Conservation (phyloP, 2,888 invertebrate genomes). For the Thera obeliscata region DNA sequence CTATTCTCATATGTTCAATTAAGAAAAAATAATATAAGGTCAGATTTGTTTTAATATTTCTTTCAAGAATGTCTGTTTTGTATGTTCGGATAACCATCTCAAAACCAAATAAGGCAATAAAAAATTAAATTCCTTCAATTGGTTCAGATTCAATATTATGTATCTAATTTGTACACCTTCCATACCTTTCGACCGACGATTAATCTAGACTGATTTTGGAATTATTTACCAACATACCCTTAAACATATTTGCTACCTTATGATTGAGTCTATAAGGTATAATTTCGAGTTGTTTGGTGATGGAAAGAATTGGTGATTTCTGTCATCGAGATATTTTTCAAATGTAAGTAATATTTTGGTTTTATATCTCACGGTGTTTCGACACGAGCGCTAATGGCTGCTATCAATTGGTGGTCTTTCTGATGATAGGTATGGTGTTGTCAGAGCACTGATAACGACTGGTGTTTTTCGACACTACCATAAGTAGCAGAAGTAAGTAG, state of each 20-base stretch:
- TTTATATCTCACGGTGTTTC: constrained; percentile 73
- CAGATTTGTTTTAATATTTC: background rate
- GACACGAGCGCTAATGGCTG: constrained; percentile 74
- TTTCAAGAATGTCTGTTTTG: background rate
- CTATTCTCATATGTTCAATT: no score
- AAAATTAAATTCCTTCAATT: constrained; percentile 50
- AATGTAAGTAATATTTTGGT: constrained; percentile 66
- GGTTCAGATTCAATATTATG: constrained; percentile 71
- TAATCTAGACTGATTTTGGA: constrained; percentile 76
- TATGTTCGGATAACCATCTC: constrained; percentile 30
- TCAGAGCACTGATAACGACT: constrained; percentile 47
- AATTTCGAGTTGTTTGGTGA: constrained; percentile 30
- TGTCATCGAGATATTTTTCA: constrained; percentile 76
- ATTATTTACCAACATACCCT: constrained; percentile 42
- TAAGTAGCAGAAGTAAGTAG: no score
- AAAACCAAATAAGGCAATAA: constrained; percentile 52
- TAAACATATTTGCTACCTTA: constrained; percentile 34
- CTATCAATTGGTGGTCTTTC: constrained; percentile 69
- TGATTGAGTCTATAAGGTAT: constrained; percentile 4
- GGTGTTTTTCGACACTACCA: background rate
- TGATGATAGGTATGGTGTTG: constrained; percentile 50
- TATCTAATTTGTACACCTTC: constrained; percentile 79
- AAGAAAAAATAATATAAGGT: background rate
- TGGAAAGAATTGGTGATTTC: constrained; percentile 49
- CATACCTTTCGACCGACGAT: constrained; percentile 64